Percentiles rank a stretch among this genome's conserved stretches.
phyloP scores from a whole-genome alignment of 2,797 vertebrate species.

The Otolemur crassicaudatus region DNA sequence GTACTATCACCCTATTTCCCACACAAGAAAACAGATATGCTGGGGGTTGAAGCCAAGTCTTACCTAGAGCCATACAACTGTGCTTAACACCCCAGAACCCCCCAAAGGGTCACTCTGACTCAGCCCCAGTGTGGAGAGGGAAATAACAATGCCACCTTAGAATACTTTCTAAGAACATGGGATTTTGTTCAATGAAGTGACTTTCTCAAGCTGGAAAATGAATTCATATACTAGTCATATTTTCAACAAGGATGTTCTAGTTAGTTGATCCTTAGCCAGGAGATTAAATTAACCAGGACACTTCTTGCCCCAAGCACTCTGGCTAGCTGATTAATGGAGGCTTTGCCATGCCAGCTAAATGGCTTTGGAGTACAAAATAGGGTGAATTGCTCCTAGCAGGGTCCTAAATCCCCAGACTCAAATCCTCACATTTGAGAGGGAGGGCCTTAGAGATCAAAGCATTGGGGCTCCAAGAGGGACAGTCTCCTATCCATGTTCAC shows the following conservation, averaged over 20 bases:
- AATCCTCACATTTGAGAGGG: background rate
- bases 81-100: background rate
- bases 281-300: constrained; percentile 60
- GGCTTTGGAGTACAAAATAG: background rate
- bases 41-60: background rate
- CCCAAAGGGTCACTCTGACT: background rate
- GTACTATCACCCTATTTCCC: background rate
- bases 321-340: constrained; percentile 41
- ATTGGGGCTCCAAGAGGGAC: background rate
- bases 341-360: background rate
- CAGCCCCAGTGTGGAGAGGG: background rate
- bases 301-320: constrained; percentile 45
- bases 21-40: background rate
- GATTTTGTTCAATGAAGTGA: background rate
- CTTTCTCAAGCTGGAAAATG: background rate
- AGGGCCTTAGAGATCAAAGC: background rate
- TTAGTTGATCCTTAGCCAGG: constrained; percentile 34
- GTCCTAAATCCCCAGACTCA: background rate
- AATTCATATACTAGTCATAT: background rate
- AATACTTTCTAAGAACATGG: constrained; percentile 44
- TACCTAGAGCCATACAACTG: background rate
- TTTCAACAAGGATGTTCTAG: constrained; percentile 27
- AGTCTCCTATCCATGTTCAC: background rate
- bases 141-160: background rate
- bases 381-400: background rate